A percentile compares a stretch with the other conserved stretches of the same genome.
phyloP scores from a whole-genome alignment of 2,113 vertebrate species.

The Aegithalos caudatus region DNA sequence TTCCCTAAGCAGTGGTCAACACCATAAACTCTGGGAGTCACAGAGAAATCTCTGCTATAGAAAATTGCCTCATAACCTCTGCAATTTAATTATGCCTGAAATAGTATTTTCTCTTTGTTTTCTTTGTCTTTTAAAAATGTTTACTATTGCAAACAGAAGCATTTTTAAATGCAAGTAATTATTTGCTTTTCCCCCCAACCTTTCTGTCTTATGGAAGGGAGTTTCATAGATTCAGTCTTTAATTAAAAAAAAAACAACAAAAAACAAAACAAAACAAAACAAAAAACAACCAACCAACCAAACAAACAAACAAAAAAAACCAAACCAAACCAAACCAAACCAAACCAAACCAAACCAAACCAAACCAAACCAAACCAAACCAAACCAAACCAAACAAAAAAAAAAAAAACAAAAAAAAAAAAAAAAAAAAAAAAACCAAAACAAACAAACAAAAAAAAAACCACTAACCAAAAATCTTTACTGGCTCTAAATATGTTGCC shows the following conservation, averaged over 20 bases:
- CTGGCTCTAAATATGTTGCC: neutral
- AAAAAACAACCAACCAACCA: no score
- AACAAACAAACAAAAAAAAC: no score
- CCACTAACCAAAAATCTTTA: no score
- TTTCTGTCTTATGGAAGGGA: neutral
- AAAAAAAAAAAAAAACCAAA: no score
- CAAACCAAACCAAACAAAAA: no score
- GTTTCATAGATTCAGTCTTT: neutral
- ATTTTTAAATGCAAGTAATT: neutral
- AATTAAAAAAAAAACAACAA: neutral
- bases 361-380: no score
- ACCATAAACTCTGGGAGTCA: neutral
- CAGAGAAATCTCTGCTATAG: neutral
- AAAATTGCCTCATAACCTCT: neutral
- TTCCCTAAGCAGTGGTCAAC: neutral
- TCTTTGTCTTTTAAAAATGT: neutral
- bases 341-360: no score
- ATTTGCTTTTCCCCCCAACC: neutral
- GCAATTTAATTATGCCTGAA: neutral
- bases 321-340: no score
- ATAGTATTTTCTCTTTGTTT: neutral
- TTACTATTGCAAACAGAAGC: neutral
- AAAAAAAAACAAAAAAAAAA: no score
- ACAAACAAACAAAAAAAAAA: no score
- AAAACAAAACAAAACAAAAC: no score